Conservation (phyloP, 2,797 vertebrate genomes). For the Sternarchorhynchus goeldii region DNA sequence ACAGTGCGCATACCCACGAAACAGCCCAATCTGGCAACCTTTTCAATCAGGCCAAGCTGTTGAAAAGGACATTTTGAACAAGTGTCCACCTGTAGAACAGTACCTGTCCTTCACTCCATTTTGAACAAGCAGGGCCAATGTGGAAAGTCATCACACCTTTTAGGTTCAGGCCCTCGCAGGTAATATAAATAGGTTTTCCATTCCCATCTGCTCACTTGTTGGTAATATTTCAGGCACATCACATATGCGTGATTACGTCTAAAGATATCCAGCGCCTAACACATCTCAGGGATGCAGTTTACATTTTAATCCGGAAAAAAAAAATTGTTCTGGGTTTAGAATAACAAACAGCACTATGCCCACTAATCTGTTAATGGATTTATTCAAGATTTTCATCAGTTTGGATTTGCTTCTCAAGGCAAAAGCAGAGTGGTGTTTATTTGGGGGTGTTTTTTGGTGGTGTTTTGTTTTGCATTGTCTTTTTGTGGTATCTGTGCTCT, state of each 20-base stretch:
- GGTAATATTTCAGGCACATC: slow-evolving; percentile 43
- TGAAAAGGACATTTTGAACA: neutral
- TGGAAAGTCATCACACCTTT: slow-evolving; percentile 24
- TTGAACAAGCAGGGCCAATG: neutral
- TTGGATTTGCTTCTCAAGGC: neutral
- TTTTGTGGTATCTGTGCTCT: neutral
- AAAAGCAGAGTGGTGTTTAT: neutral
- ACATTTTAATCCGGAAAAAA: slow-evolving; percentile 27
- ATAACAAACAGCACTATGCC: too few species aligned
- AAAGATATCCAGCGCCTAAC: slow-evolving; percentile 32
- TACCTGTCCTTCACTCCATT: too few species aligned
- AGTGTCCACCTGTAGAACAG: too few species aligned
- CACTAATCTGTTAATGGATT: neutral
- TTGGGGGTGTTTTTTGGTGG: too few species aligned
- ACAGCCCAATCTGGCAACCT: too few species aligned
- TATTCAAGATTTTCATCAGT: neutral
- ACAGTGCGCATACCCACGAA: too few species aligned
- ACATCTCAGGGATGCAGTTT: slow-evolving; percentile 20
- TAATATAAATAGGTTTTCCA: slow-evolving; percentile 50
- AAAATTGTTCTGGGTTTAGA: neutral
- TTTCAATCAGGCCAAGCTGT: neutral
- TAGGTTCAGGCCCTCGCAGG: slow-evolving; percentile 21
- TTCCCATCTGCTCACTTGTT: slow-evolving; percentile 32
- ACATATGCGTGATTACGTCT: slow-evolving; percentile 36
- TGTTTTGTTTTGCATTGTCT: neutral